Evolutionary conservation across 2,888 invertebrate species (phyloP).

Genomic region (Aelia acuminata): DNA sequence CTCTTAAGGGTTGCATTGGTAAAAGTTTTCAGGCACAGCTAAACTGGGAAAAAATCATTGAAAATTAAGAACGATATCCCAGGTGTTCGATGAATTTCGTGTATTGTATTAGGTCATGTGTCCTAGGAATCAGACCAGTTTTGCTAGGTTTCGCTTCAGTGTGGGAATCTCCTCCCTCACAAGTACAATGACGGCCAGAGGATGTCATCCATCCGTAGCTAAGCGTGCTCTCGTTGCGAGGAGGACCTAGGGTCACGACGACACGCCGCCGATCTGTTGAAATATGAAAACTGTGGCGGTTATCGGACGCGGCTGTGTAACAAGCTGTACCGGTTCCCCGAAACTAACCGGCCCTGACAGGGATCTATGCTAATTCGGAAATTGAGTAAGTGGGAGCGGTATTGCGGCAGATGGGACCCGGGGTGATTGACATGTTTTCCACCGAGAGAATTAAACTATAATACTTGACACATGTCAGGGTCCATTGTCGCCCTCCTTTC

Average conservation of each 20-base stretch:
- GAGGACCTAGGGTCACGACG: not conserved
- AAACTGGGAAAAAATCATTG: too few species aligned
- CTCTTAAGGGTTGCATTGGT: too few species aligned
- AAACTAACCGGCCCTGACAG: slow-evolving; percentile 42
- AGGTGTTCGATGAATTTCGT: too few species aligned
- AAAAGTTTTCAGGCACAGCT: too few species aligned
- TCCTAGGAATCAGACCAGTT: not conserved
- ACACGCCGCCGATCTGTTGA: not conserved
- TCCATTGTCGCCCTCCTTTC: slow-evolving; percentile 56
- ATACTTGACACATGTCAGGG: slow-evolving; percentile 60
- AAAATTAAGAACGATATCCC: too few species aligned
- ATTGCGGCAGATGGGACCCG: slow-evolving; percentile 53
- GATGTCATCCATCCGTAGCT: slow-evolving; percentile 1
- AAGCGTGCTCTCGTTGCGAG: not conserved
- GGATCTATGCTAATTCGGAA: slow-evolving; percentile 54
- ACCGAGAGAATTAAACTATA: slow-evolving; percentile 55
- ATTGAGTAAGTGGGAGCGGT: slow-evolving; percentile 41
- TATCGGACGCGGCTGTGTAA: slow-evolving; percentile 18
- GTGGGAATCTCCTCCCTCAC: not conserved
- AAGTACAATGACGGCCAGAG: not conserved
- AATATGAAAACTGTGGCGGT: slow-evolving; percentile 27
- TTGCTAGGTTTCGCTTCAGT: not conserved
- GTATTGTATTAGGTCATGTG: not conserved
- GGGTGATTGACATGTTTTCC: slow-evolving; percentile 59
- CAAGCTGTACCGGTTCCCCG: slow-evolving; percentile 33